A percentile compares a stretch with the other conserved stretches of the same genome.
phyloP scores from a whole-genome alignment of 2,113 vertebrate genomes.

The Spermophilus dauricus region DNA sequence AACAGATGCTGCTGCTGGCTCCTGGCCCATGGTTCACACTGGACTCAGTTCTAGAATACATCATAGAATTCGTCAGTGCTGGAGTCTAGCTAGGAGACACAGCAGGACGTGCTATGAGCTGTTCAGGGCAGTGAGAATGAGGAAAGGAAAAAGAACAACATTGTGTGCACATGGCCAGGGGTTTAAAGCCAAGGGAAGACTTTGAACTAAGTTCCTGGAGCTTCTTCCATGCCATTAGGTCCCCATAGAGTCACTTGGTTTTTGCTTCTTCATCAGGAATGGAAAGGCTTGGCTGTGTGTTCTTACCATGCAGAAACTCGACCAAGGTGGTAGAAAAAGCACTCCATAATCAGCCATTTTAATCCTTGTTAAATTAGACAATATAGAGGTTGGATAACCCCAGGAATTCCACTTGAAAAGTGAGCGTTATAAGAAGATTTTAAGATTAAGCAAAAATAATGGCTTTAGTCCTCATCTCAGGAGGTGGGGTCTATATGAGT shows the following conservation, averaged over 20 bases:
- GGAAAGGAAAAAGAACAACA: background rate
- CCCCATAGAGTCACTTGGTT: background rate
- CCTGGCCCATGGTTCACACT: slow-evolving; percentile 65
- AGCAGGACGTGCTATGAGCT: background rate
- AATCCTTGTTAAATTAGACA: slow-evolving; percentile 21
- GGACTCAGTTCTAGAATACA: background rate
- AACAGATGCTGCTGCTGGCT: slow-evolving; percentile 71
- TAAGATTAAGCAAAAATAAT: slow-evolving; percentile 74
- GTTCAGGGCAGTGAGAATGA: background rate
- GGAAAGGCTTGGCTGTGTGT: background rate
- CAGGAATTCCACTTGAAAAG: slow-evolving; percentile 69
- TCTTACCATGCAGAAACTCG: background rate
- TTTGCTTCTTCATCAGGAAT: background rate
- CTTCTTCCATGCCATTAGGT: background rate
- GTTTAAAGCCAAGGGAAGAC: background rate
- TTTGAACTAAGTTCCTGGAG: background rate
- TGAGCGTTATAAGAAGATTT: slow-evolving; percentile 67
- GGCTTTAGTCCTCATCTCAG: slow-evolving; percentile 31
- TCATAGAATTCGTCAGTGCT: background rate
- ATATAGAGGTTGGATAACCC: background rate
- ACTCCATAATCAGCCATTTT: background rate
- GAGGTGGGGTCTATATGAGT: slow-evolving; percentile 14
- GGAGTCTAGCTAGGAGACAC: background rate
- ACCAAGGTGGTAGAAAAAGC: background rate
- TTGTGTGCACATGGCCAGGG: background rate